Conservation (phyloP, 2,113 vertebrate species). For the Myodes glareolus region DNA sequence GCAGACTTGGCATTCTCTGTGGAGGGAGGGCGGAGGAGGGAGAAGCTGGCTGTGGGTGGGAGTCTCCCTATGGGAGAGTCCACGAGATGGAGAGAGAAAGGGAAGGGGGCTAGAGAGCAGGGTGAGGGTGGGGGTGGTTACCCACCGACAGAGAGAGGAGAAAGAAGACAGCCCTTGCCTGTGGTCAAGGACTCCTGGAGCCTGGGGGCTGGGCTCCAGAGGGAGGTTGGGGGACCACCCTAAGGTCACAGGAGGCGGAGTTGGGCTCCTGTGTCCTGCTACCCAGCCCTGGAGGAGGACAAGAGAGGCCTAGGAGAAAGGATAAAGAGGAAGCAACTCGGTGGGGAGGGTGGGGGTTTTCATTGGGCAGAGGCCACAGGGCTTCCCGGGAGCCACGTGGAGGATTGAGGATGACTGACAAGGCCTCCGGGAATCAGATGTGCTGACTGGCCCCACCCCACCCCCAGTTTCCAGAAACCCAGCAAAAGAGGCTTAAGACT, state of each 20-base stretch:
- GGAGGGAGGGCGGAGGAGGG: slow-evolving; percentile 61
- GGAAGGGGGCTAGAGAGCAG: neutral
- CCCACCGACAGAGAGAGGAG: neutral
- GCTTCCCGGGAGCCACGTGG: neutral
- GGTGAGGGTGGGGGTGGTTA: neutral
- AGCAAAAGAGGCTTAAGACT: neutral
- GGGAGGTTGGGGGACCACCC: neutral
- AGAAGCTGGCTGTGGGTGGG: neutral
- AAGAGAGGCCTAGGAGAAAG: neutral
- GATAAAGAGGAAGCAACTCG: neutral
- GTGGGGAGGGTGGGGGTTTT: neutral
- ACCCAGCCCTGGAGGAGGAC: neutral
- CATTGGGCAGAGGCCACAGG: neutral
- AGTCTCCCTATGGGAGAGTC: neutral
- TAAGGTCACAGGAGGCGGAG: neutral
- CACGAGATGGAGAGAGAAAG: neutral
- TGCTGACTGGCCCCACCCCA: neutral
- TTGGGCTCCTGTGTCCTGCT: neutral
- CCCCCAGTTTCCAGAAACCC: neutral
- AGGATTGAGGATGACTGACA: neutral
- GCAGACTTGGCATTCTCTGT: slow-evolving; percentile 81
- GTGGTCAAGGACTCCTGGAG: neutral
- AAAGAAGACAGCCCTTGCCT: neutral
- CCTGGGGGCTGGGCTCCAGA: neutral
- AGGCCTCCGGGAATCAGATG: neutral